phyloP scores from a whole-genome alignment of 2,888 invertebrate species.

The Ormyrus nitidulus region DNA sequence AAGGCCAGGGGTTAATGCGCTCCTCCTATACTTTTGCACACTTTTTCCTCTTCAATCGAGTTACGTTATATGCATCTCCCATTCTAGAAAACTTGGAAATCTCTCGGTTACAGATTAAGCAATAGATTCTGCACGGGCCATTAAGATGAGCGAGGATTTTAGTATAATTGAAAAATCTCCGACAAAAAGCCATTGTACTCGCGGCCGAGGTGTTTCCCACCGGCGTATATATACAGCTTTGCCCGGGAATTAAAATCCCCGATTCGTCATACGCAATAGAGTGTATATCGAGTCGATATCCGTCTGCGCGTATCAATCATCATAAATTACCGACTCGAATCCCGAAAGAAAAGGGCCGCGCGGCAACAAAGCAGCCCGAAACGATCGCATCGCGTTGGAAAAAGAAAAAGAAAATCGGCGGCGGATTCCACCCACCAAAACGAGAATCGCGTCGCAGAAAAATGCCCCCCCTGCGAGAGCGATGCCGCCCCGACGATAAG shows the following conservation, averaged over 20 bases:
- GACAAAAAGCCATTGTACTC: too few relatives aligned
- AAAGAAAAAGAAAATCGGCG: background rate
- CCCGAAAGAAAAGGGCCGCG: background rate
- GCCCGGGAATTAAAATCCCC: too few relatives aligned
- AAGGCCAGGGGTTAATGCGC: too few relatives aligned
- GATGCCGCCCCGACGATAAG: constrained; percentile 37
- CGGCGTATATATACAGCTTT: too few relatives aligned
- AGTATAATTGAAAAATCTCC: too few relatives aligned
- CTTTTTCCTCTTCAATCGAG: too few relatives aligned
- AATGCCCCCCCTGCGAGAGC: background rate
- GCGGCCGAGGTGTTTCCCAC: too few relatives aligned
- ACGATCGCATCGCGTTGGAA: background rate
- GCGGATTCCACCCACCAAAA: background rate
- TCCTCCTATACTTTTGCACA: too few relatives aligned
- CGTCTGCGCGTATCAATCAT: constrained; percentile 37
- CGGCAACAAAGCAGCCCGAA: constrained; percentile 24
- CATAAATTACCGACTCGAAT: constrained; percentile 42
- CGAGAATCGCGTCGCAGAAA: background rate
- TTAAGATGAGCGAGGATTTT: too few relatives aligned
- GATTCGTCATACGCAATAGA: too few relatives aligned
- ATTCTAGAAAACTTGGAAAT: background rate
- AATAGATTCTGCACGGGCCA: too few relatives aligned
- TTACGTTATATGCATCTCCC: background rate
- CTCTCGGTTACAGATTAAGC: background rate
- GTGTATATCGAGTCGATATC: background rate